Evolutionary conservation across 2,888 invertebrate species (phyloP).

Genomic region (Melikaiella ostensackeni): DNA sequence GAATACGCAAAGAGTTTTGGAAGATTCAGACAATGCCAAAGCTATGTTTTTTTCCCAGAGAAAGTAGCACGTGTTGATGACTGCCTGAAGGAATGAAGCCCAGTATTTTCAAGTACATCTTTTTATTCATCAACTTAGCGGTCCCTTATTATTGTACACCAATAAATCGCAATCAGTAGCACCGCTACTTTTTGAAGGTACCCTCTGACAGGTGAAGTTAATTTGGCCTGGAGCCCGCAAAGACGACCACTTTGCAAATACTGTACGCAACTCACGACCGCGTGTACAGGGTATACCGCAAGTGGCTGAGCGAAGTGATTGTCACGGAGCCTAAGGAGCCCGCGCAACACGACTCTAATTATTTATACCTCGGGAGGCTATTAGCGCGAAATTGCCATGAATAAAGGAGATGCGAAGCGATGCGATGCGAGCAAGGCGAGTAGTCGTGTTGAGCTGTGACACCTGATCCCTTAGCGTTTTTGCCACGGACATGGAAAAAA

Average conservation of each 20-base stretch:
- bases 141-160: slow-evolving; percentile 33
- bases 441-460: slow-evolving; percentile 41
- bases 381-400: slow-evolving; percentile 54
- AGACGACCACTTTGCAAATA: slow-evolving; percentile 38
- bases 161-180: slow-evolving; percentile 39
- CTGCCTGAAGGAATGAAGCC: slow-evolving; percentile 18
- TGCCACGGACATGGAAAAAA: slow-evolving; percentile 10
- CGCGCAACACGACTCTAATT: slow-evolving; percentile 38
- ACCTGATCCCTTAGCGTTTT: slow-evolving; percentile 30
- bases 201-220: slow-evolving; percentile 36
- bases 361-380: slow-evolving; percentile 43
- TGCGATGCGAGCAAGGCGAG: slow-evolving; percentile 41
- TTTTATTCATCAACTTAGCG: slow-evolving; percentile 25
- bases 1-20: background rate
- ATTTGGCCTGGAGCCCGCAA: slow-evolving; percentile 36
- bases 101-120: slow-evolving; percentile 24
- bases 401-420: slow-evolving; percentile 54
- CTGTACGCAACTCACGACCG: slow-evolving; percentile 41
- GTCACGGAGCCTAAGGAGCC: slow-evolving; percentile 16
- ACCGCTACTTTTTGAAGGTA: slow-evolving; percentile 37
- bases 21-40: background rate
- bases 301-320: slow-evolving; percentile 21
- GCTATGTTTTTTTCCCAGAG: background rate
- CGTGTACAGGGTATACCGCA: slow-evolving; percentile 36
- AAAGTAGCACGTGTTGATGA: slow-evolving; percentile 14